Base-by-base conservation (phyloP, 2,113 vertebrate genomes). In the Parus major region DNA sequence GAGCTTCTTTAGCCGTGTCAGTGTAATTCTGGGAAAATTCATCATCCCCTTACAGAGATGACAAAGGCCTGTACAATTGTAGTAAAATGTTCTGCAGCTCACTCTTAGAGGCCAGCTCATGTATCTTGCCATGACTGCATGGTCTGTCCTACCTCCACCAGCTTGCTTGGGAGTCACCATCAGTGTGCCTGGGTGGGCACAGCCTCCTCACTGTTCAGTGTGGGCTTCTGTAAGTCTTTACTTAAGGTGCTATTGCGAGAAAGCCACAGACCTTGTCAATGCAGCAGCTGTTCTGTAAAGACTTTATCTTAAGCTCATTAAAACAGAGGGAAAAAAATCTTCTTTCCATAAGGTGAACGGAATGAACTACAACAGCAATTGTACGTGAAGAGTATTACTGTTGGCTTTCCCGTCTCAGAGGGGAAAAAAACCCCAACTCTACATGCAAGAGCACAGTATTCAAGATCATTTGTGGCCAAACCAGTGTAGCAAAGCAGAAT, bases 281-380 rank as follows among this genome's bases (percentile, higher is more conserved):
- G 85, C 63, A 88, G 66, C 96, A 97, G 92, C 87, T 97, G 93
- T 90, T 88, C 94, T 94, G 25, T 86, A 90, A 89, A 61, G 87
- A 63, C 79, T 95, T 95, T 96, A 93, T 70, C 91, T 90, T 96
- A 95, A 95, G 94, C 94, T 88, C 82, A 91, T 95, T 95, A 93
- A 93, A 95, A 80, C 50, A 91, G 73, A 76, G 84, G 73, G 73
- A 72, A 91, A 71, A 70, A 95, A 92, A 95, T 92, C 95, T 87
- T 82, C 95, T 92, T 95, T 95, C 78, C 39, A 3, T 92, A 73
- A 92, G 94, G 91, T 94, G 93, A 92, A 47, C 1, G 5, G 82
- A 92, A 95, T 72, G 69, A 92, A 63, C 63, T 82, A 10, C 57
- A 88, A 55, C 59, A 41, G 59, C 59, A 55, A 18, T 31, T 90